Conservation (phyloP, 2,113 vertebrate genomes). For the Corvus hawaiiensis region DNA sequence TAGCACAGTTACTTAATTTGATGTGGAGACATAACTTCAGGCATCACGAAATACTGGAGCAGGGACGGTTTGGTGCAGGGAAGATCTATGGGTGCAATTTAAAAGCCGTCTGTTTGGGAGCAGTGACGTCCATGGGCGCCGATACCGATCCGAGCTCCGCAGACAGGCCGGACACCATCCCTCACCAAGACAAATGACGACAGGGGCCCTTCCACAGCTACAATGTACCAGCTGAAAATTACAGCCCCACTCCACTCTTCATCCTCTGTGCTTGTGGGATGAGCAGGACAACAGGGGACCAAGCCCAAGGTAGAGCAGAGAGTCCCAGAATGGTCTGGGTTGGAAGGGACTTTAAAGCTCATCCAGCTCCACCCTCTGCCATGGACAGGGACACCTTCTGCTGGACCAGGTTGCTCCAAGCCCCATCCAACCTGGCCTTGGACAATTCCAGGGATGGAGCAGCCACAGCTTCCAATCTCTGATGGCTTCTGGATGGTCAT, state of each 20-base stretch:
- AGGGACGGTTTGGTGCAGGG: slow-evolving; percentile 27
- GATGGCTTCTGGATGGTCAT: neutral
- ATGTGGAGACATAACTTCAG: slow-evolving; percentile 44
- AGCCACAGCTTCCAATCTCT: neutral
- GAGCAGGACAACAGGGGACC: accelerated
- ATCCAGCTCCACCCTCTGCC: neutral
- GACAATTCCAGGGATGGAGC: neutral
- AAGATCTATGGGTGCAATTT: slow-evolving; percentile 69
- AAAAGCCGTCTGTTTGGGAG: slow-evolving; percentile 50
- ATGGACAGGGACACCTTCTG: neutral
- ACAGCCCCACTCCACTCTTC: neutral
- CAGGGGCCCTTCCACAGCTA: neutral
- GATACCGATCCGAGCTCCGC: neutral
- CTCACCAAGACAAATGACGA: neutral
- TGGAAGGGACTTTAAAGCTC: neutral
- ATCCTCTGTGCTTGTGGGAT: neutral
- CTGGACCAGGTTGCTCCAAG: neutral
- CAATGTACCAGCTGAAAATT: neutral
- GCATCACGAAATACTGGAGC: slow-evolving; percentile 30
- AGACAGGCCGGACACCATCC: neutral
- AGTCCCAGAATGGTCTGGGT: neutral
- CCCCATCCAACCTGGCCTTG: accelerated
- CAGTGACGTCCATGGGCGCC: neutral
- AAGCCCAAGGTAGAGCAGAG: neutral
- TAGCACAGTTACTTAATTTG: slow-evolving; percentile 59